A percentile compares a stretch with the other conserved stretches of the same genome.
Conservation (phyloP, 2,888 invertebrate genomes). For the Lathronympha strigana region DNA sequence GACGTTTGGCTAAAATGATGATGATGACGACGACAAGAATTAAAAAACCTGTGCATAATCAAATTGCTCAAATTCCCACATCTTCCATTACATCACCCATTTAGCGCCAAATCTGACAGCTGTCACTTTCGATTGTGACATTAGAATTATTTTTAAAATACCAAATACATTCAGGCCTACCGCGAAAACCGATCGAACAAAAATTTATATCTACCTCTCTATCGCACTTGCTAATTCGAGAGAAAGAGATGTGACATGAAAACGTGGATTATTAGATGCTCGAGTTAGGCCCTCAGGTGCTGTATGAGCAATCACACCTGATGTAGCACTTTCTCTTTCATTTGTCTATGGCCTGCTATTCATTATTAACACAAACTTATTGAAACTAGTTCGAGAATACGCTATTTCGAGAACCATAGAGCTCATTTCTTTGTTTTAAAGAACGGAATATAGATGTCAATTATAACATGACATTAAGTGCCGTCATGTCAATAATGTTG, state of each 20-base stretch:
- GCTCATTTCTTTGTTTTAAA: not conserved
- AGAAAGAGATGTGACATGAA: no score
- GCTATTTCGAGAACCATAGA: constrained; percentile 30
- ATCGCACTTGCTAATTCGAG: no score
- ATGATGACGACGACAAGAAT: no score
- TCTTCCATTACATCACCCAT: constrained; percentile 17
- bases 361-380: constrained; percentile 48
- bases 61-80: not conserved
- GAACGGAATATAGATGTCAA: constrained; percentile 44
- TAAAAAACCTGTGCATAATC: not conserved
- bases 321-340: constrained; percentile 66
- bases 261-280: no score
- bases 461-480: constrained; percentile 62
- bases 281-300: no score
- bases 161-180: constrained; percentile 35
- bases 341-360: constrained; percentile 56
- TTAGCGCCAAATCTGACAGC: constrained; percentile 49
- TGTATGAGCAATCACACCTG: constrained; percentile 57
- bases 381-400: constrained; percentile 16
- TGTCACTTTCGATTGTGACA: constrained; percentile 47
- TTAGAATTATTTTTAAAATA: constrained; percentile 33
- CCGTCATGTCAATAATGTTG: constrained; percentile 60
- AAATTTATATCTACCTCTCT: no score
- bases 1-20: no score
- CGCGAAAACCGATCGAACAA: no score